Evolutionary conservation across 2,113 vertebrate species (phyloP).

Genomic region (Tupaia chinensis): DNA sequence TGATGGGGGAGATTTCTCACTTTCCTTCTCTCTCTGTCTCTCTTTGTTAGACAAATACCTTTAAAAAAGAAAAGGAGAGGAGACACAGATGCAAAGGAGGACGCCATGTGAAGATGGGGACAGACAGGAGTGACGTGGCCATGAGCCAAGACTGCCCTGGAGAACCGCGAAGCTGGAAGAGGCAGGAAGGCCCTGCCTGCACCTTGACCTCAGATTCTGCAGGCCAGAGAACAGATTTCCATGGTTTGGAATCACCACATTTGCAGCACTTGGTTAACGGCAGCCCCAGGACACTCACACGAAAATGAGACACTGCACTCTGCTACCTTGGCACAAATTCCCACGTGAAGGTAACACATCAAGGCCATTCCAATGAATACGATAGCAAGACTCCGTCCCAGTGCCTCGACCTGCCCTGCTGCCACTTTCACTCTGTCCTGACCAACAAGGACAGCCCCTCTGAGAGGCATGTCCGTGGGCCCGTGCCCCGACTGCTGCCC

Average conservation of each 20-base stretch:
- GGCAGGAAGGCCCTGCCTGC: neutral
- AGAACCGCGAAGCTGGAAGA: neutral
- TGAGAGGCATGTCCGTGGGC: neutral
- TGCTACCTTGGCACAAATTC: too few species aligned
- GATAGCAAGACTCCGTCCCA: too few species aligned
- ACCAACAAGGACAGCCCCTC: neutral
- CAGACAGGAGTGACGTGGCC: neutral
- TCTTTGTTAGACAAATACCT: too few species aligned
- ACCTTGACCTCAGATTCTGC: neutral
- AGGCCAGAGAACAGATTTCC: neutral
- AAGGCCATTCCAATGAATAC: fast-evolving
- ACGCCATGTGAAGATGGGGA: neutral
- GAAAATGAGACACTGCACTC: too few species aligned
- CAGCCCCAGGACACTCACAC: neutral
- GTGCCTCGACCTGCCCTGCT: too few species aligned
- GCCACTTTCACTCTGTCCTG: neutral
- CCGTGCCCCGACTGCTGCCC: neutral
- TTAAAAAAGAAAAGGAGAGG: neutral
- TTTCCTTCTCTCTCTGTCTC: too few species aligned
- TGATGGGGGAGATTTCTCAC: too few species aligned
- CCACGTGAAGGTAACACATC: neutral
- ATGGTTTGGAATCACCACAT: neutral
- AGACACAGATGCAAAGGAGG: neutral
- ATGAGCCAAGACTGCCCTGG: neutral
- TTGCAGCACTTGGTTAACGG: neutral